Conservation (phyloP, 2,113 vertebrate genomes). For the Paramormyrops kingsleyae region DNA sequence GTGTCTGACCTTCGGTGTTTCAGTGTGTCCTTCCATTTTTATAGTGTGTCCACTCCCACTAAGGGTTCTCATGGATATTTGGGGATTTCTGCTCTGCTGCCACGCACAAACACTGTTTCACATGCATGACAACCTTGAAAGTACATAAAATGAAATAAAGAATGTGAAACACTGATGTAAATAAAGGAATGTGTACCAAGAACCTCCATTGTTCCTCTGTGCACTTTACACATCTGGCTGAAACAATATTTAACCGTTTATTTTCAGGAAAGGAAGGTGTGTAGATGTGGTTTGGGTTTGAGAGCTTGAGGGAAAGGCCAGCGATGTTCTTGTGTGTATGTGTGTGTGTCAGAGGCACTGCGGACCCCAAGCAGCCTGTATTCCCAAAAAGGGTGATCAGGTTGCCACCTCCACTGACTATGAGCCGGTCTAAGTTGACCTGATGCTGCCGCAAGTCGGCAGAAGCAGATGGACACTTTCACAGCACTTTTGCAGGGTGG, state of each 20-base stretch:
- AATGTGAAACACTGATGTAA: background rate
- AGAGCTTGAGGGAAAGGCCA: background rate
- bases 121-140: background rate
- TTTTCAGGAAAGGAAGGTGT: background rate
- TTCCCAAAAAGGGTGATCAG: constrained; percentile 36
- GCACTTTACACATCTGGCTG: background rate
- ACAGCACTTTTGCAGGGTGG: background rate
- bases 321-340: background rate
- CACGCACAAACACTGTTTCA: background rate
- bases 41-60: background rate
- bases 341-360: background rate
- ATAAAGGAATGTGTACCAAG: background rate
- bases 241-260: background rate
- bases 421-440: constrained; percentile 31
- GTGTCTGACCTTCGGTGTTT: background rate
- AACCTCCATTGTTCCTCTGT: background rate
- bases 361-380: background rate
- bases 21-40: background rate
- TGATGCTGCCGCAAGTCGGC: constrained; percentile 30
- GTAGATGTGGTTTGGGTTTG: background rate
- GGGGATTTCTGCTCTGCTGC: background rate
- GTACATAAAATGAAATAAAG: background rate
- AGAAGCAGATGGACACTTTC: constrained; percentile 28
- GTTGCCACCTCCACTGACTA: constrained; percentile 44
- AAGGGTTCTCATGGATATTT: background rate